Percentiles rank a stretch among this genome's conserved stretches.
These are phyloP conservation scores for Microtus oregoni DNA, from an alignment of 2,113 vertebrate genomes.

Conservation along the genomic window DNA sequence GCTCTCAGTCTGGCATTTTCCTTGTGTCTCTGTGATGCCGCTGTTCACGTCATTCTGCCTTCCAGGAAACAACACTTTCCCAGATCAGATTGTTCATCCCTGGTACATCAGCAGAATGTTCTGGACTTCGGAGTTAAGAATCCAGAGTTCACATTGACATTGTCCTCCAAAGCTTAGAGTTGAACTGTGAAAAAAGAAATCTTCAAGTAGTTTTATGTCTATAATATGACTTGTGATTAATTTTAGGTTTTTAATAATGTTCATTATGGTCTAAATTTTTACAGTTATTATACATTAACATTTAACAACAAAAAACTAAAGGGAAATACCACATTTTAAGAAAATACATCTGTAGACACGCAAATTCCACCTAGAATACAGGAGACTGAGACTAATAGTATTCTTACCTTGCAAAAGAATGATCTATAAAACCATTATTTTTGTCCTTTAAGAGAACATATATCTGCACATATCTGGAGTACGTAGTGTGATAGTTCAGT, in stretches of 20 bases:
- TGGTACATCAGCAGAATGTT: background rate
- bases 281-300: background rate
- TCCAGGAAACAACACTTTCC: background rate
- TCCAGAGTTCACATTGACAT: background rate
- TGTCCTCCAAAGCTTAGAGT: background rate
- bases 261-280: background rate
- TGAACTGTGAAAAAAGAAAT: background rate
- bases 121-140: background rate
- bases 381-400: slow-evolving; percentile 1
- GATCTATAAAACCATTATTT: background rate
- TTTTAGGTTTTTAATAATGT: background rate
- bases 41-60: background rate
- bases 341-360: background rate
- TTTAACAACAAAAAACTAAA: background rate
- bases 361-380: background rate
- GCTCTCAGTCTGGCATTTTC: background rate
- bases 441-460: background rate
- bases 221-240: slow-evolving; percentile 3
- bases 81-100: background rate
- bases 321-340: background rate
- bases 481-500: background rate
- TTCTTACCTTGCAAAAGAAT: background rate
- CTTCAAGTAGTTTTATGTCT: background rate
- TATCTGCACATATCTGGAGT: background rate
- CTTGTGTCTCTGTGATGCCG: background rate